Evolutionary conservation across 2,888 invertebrate genomes (phyloP).

Genomic region (Andrena fulva): DNA sequence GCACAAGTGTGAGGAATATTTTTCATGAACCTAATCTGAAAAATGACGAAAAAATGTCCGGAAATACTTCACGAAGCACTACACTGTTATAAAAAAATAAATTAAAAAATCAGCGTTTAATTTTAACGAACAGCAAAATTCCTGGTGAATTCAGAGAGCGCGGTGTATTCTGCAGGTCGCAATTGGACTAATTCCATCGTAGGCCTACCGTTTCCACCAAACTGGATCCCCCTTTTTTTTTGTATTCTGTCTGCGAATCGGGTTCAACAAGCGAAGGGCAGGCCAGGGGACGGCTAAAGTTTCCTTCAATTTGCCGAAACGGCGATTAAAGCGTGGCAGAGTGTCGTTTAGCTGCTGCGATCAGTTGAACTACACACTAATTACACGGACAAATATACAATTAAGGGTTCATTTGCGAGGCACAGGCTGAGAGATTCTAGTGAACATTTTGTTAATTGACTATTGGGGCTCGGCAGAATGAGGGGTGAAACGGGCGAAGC

Average conservation of each 20-base stretch:
- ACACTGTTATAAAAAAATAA: no score
- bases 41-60: no score
- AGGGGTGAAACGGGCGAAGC: not conserved
- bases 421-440: slow-evolving; percentile 19
- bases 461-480: slow-evolving; percentile 13
- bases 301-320: slow-evolving; percentile 59
- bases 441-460: slow-evolving; percentile 56
- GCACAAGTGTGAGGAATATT: no score
- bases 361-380: slow-evolving; percentile 50
- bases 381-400: slow-evolving; percentile 59
- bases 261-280: slow-evolving; percentile 19
- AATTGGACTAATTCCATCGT: slow-evolving; percentile 6
- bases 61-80: no score
- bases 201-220: not conserved
- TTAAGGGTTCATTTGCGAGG: slow-evolving; percentile 53
- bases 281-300: slow-evolving; percentile 24
- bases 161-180: no score
- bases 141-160: no score
- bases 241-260: slow-evolving; percentile 14
- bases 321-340: slow-evolving; percentile 35
- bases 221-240: not conserved
- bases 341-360: slow-evolving; percentile 46
- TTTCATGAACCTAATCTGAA: no score
- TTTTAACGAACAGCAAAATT: no score
- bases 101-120: no score